These are phyloP conservation scores for Mastigias papua DNA, from an alignment of 30 jellyfish, hydroid and myxozoan genomes.

Conservation along the genomic window DNA sequence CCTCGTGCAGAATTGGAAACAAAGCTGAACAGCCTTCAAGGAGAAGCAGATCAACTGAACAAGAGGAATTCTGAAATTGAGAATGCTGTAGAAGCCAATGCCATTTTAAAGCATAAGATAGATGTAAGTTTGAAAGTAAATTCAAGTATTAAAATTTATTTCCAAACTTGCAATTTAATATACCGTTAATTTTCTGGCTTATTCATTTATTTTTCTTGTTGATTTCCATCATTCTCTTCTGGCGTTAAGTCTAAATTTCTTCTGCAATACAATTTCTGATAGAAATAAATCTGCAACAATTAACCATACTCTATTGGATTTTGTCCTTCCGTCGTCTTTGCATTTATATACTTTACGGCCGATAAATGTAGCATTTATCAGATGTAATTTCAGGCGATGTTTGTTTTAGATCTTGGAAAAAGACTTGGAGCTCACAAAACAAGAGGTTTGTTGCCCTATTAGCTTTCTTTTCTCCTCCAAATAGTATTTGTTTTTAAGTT, in stretches of 20 bases:
- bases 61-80: conserved; percentile 38
- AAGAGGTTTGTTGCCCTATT: conserved; percentile 19
- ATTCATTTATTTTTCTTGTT: too few species aligned
- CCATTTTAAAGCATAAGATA: conserved; percentile 53
- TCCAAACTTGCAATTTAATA: neutral
- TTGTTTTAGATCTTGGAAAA: conserved; percentile 29
- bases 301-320: too few species aligned
- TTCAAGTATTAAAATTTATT: neutral
- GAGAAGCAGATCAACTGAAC: conserved; percentile 56
- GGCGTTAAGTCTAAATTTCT: too few species aligned
- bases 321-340: too few species aligned
- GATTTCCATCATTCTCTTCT: too few species aligned
- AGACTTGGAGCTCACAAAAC: conserved; percentile 47
- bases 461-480: neutral
- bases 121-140: conserved; percentile 10
- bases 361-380: too few species aligned
- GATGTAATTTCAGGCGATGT: neutral
- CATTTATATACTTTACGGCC: too few species aligned
- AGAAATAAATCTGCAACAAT: too few species aligned
- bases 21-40: conserved; percentile 20
- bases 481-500: neutral
- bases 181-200: too few species aligned
- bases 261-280: too few species aligned
- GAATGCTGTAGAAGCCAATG: conserved; percentile 56
- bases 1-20: conserved; percentile 21